Conservation (phyloP, 2,113 vertebrate genomes). For the Chloropsis cyanopogon region DNA sequence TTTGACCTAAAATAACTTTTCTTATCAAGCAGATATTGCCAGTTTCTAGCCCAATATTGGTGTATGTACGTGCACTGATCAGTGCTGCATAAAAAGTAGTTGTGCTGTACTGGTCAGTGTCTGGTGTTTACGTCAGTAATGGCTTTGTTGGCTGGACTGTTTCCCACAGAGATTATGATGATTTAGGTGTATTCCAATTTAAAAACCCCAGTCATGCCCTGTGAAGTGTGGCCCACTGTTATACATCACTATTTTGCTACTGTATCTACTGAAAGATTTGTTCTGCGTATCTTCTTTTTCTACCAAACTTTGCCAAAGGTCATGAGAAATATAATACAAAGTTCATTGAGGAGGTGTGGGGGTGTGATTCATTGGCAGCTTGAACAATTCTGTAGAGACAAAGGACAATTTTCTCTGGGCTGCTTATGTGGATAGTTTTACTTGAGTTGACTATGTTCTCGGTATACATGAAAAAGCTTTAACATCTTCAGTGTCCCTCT, state of each 20-base stretch:
- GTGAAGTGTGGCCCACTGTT: neutral
- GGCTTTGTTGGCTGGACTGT: neutral
- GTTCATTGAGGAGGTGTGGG: too few species aligned
- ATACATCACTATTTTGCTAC: neutral
- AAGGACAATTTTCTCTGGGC: neutral
- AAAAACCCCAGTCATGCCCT: neutral
- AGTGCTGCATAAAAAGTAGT: neutral
- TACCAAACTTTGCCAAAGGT: neutral
- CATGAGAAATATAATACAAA: neutral
- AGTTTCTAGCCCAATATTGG: neutral
- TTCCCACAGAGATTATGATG: neutral
- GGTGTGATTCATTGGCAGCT: neutral
- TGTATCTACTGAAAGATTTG: neutral
- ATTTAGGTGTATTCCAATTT: neutral
- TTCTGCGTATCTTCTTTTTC: neutral
- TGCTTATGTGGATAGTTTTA: neutral
- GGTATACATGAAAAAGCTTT: neutral
- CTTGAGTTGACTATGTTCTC: neutral
- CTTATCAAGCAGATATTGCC: neutral
- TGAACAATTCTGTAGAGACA: neutral
- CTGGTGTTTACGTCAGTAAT: neutral
- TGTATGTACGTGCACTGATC: neutral
- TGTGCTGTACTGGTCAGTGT: neutral
- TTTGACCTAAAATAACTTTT: neutral
- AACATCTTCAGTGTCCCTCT: neutral